Evolutionary conservation across 64 coral and sea anemone genomes (phyloP).

Genomic region (Acropora yongei): DNA sequence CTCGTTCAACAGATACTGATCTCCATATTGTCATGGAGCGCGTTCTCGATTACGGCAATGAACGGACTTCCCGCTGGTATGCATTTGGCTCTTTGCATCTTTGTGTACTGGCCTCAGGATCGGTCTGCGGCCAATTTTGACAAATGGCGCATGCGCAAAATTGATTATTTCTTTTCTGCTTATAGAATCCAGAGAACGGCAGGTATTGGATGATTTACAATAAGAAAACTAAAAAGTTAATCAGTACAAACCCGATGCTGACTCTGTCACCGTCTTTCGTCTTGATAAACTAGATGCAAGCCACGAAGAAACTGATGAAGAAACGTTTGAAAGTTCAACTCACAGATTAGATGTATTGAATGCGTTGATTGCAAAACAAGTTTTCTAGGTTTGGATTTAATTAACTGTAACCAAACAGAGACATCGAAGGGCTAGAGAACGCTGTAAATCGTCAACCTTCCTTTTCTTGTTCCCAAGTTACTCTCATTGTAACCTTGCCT

Average conservation of each 20-base stretch:
- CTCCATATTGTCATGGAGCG: background rate
- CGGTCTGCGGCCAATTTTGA: background rate
- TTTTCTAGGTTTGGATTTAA: background rate
- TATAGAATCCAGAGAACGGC: background rate
- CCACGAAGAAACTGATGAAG: too few species aligned
- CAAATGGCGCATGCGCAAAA: too few species aligned
- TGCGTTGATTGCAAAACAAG: background rate
- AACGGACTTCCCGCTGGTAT: background rate
- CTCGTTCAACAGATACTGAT: background rate
- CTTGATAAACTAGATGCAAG: background rate
- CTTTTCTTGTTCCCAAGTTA: too few species aligned
- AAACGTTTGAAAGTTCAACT: background rate
- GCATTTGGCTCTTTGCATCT: background rate
- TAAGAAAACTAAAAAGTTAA: background rate
- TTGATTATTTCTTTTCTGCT: background rate
- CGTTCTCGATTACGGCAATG: background rate
- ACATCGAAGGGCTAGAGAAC: too few species aligned
- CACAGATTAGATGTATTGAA: background rate
- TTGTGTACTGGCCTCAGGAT: too few species aligned
- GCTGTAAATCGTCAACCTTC: too few species aligned
- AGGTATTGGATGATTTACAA: conserved; percentile 11
- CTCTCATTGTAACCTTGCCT: too few species aligned
- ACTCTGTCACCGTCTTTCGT: background rate
- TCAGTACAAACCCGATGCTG: background rate
- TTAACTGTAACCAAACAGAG: too few species aligned